Base-by-base conservation (phyloP, 2,113 vertebrate genomes). In the Tachycineta bicolor region DNA sequence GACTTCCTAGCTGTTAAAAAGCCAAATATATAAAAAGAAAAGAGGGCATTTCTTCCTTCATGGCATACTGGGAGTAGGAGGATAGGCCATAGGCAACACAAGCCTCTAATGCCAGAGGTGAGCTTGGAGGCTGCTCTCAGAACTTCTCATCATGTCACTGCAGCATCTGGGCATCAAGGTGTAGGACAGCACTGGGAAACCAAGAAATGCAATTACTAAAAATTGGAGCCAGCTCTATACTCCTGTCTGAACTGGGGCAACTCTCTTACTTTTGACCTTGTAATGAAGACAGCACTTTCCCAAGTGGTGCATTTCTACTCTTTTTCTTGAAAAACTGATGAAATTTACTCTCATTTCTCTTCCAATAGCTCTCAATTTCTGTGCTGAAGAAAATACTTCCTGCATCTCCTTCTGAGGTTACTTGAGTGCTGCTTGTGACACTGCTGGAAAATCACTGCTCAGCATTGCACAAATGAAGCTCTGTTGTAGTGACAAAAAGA, bases 61-160 rank as follows among this genome's bases (percentile, higher is more conserved):
- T 12, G 24, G 39, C 1, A 2, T 64, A 55, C 26, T 16, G n/a
- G 50, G 39, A 80, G 24, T 4, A 43, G 21, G 22, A 77, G 50
- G 9, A 17, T 44, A 79, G 39, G 44, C 19, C 4, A 21, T 18
- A 82, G 53, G 26, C 21, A 3, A 19, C 1, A 5, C 26, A 39
- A 41, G n/a, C 21, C 7, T 8, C 13, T 23, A 46, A 65, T 55
- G 37, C 12, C 23, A 26, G 63, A 39, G n/a, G 11, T 34, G 50
- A 60, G 37, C 46, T 58, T 83, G 60, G 29, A 70, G 25, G 24
- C 29, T 83, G 53, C 34, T 13, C 62, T 76, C 0, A 8, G 43
- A 67, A 19, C 69, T 70, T 74, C 34, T 77, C 2, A 0, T 26
- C 2, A 3, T 41, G 8, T 26, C 39, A 46, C 34, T 1, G 0